phyloP scores from a whole-genome alignment of 2,113 vertebrate species.

The Odocoileus virginianus region DNA sequence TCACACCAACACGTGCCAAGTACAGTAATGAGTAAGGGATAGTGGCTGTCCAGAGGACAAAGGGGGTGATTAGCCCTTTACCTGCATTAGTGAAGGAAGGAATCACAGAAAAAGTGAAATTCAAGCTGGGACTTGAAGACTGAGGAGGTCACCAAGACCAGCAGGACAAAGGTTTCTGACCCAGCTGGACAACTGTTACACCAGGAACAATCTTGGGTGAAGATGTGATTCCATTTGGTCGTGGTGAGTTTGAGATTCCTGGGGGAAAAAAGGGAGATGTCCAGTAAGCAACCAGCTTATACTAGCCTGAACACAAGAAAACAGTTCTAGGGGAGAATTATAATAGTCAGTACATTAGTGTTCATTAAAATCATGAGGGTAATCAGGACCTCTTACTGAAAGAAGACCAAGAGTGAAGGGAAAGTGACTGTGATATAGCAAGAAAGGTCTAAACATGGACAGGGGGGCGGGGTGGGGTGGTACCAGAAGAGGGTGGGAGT shows the following conservation, averaged over 20 bases:
- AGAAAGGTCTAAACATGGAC: not conserved
- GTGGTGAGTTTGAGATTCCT: not conserved
- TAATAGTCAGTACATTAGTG: not conserved
- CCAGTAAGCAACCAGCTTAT: not conserved
- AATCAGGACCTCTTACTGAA: not conserved
- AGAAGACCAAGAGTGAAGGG: not conserved
- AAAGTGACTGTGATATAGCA: not conserved
- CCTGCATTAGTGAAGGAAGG: not conserved
- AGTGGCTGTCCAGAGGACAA: not conserved
- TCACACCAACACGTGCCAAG: not conserved
- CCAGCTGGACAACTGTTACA: not conserved
- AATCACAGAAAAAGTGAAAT: not conserved
- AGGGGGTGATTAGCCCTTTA: not conserved
- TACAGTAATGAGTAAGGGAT: not conserved
- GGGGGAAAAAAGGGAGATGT: not conserved
- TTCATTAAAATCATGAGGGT: not conserved
- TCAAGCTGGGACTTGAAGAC: not conserved
- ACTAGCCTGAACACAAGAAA: not conserved
- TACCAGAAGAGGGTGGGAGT: not conserved
- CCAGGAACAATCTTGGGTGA: not conserved
- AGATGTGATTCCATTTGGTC: not conserved
- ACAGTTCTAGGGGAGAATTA: not conserved
- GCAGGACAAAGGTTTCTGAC: not conserved
- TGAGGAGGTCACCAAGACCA: not conserved
- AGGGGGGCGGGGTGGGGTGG: not conserved